Percentiles rank a stretch among this genome's conserved stretches.
Conservation (phyloP, 2,888 invertebrate species). For the Stenchaetothrips biformis region DNA sequence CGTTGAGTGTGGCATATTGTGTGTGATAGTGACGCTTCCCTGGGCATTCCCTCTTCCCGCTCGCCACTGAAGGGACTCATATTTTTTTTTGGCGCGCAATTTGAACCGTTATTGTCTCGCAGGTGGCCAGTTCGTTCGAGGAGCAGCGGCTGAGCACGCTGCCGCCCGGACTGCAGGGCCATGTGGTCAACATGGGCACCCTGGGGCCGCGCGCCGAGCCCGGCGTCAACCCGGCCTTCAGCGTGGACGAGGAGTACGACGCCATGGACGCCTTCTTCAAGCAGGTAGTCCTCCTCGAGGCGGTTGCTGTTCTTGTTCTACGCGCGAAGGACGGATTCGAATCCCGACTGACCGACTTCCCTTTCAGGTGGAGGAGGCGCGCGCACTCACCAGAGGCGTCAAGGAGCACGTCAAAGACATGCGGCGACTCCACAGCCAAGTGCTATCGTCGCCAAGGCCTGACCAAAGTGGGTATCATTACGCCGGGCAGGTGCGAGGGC, state of each 20-base stretch:
- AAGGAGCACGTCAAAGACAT: conserved; percentile 50
- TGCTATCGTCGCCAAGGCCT: conserved; percentile 51
- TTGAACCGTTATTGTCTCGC: background rate
- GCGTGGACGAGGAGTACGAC: conserved; percentile 13
- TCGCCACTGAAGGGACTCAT: background rate
- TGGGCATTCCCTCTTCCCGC: background rate
- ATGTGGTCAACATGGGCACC: conserved; percentile 5
- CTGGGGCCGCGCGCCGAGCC: conserved; percentile 16
- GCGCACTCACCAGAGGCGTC: conserved; percentile 51
- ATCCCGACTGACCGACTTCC: background rate
- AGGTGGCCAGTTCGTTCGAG: conserved; percentile 1
- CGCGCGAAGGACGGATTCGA: too few species aligned
- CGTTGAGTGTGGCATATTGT: background rate
- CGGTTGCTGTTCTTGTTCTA: too few species aligned
- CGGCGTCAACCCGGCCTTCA: conserved; percentile 16
- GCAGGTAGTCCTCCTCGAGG: too few species aligned
- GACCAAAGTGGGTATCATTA: conserved; percentile 48
- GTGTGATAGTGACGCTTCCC: background rate
- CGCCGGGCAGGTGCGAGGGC: background rate
- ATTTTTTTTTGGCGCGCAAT: background rate
- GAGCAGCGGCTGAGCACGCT: background rate
- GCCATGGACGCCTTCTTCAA: conserved; percentile 24
- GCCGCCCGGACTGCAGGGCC: background rate
- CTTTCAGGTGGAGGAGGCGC: conserved; percentile 51
- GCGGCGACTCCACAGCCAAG: conserved; percentile 56